A percentile compares a stretch with the other conserved stretches of the same genome.
Evolutionary conservation across 2,797 vertebrate species (phyloP).

Genomic region (Brotula barbata): DNA sequence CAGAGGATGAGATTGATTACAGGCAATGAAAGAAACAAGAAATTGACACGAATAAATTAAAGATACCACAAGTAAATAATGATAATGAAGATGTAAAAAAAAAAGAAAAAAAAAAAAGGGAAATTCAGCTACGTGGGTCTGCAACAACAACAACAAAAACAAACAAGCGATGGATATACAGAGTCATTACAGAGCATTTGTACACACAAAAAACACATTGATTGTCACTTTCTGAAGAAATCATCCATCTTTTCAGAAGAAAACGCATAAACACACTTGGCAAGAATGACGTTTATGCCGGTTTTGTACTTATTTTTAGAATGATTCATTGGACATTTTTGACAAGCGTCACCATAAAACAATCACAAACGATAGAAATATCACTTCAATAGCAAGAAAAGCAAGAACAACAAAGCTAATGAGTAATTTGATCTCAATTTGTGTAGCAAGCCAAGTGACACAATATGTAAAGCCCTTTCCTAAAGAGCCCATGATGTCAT

Average conservation of each 20-base stretch:
- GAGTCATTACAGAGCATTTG: background rate
- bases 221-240: background rate
- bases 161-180: too few relatives aligned
- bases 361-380: background rate
- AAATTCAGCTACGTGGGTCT: too few relatives aligned
- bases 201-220: background rate
- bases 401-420: background rate
- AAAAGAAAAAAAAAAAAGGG: too few relatives aligned
- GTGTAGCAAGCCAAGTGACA: background rate
- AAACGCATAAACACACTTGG: background rate
- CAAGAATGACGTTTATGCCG: background rate
- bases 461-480: background rate
- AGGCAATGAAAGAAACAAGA: background rate
- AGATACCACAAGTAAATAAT: background rate
- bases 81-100: too few relatives aligned
- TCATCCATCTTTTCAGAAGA: background rate
- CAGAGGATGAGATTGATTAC: background rate
- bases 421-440: background rate
- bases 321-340: background rate
- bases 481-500: background rate
- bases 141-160: background rate
- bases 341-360: background rate
- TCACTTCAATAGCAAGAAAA: background rate
- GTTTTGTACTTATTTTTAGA: background rate
- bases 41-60: conserved; percentile 27